Percentiles rank a stretch among this genome's conserved stretches.
phyloP scores from a whole-genome alignment of 2,797 vertebrate genomes.

The Decapterus maruadsi region DNA sequence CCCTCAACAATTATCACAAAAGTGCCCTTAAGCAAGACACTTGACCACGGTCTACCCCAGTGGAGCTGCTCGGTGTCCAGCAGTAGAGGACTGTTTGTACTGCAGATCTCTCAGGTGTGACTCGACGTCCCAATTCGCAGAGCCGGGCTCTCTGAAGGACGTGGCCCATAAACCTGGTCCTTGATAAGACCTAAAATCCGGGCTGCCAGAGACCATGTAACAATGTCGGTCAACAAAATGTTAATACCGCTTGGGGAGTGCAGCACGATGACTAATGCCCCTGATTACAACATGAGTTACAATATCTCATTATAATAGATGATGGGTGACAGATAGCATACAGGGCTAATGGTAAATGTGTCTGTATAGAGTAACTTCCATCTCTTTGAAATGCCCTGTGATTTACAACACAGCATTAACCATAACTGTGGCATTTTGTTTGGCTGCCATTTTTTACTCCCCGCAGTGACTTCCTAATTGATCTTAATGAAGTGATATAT shows the following conservation, averaged over 20 bases:
- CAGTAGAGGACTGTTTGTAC: constrained; percentile 25
- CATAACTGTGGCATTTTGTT: constrained; percentile 6
- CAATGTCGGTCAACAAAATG: background rate
- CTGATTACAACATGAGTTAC: constrained; percentile 3
- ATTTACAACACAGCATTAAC: constrained; percentile 10
- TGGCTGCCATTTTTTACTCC: background rate
- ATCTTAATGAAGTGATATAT: constrained; percentile 11
- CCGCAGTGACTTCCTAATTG: constrained; percentile 23
- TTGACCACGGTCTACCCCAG: constrained; percentile 20
- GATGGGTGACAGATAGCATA: constrained; percentile 2
- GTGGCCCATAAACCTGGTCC: constrained; percentile 24
- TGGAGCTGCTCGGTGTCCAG: constrained; percentile 32
- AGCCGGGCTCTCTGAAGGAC: constrained; percentile 37
- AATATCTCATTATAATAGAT: constrained; percentile 3
- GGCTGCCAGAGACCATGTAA: background rate
- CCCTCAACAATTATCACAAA: constrained; percentile 39
- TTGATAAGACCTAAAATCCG: constrained; percentile 8
- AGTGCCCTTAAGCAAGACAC: constrained; percentile 35
- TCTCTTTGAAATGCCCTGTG: background rate
- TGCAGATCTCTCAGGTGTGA: constrained; percentile 36
- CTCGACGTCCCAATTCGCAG: constrained; percentile 32
- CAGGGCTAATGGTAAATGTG: constrained; percentile 21
- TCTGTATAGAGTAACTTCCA: background rate
- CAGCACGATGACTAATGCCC: background rate
- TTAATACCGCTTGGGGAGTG: background rate